phyloP scores from a whole-genome alignment of 2,113 vertebrate genomes.

The Carettochelys insculpta region DNA sequence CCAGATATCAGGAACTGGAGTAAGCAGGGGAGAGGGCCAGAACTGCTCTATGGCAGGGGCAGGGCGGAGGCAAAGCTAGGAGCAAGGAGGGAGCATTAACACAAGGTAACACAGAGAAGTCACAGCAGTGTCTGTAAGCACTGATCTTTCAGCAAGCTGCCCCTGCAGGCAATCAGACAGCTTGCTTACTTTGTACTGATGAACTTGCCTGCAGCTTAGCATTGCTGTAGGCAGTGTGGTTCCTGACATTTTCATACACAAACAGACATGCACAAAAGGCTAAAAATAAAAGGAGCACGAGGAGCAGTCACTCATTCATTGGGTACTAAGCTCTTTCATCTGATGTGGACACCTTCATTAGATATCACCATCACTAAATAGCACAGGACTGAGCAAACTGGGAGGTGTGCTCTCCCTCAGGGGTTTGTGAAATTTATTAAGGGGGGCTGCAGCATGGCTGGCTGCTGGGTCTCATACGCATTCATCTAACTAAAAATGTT shows the following conservation, averaged over 20 bases:
- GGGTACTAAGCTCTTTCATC: not conserved
- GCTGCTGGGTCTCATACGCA: too few species aligned
- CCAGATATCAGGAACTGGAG: not conserved
- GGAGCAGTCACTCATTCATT: not conserved
- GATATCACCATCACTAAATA: too few species aligned
- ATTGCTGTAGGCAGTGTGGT: not conserved
- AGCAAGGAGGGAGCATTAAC: not conserved
- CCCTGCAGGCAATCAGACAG: not conserved
- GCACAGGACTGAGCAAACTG: too few species aligned
- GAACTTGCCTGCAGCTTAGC: not conserved
- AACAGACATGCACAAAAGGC: not conserved
- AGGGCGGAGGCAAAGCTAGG: not conserved
- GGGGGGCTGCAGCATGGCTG: too few species aligned
- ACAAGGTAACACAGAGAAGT: not conserved
- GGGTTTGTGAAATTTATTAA: too few species aligned
- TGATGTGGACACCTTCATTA: not conserved
- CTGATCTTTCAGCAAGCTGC: not conserved
- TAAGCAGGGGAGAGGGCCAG: not conserved
- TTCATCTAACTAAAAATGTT: too few species aligned
- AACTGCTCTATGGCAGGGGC: not conserved
- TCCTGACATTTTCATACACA: not conserved
- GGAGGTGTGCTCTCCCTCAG: too few species aligned
- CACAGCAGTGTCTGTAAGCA: not conserved
- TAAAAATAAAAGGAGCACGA: not conserved
- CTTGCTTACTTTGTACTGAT: not conserved